phyloP scores from a whole-genome alignment of 1,140 invertebrate genomes.

The Drosophila pandora region DNA sequence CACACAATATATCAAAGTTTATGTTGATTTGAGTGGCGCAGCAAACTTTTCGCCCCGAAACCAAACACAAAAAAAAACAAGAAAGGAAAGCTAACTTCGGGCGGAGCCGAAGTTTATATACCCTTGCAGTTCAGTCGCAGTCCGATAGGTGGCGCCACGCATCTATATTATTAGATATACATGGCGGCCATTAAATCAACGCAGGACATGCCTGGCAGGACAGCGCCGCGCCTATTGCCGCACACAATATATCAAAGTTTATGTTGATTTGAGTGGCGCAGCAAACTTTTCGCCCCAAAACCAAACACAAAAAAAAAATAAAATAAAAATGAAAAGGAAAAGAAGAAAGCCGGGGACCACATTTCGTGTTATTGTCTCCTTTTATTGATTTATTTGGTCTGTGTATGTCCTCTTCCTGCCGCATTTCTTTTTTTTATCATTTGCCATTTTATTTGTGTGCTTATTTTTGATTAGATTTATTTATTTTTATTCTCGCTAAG shows the following conservation, averaged over 20 bases:
- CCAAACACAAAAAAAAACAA: constrained; percentile 5
- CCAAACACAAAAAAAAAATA: constrained; percentile 14
- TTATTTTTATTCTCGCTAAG: constrained; percentile 79
- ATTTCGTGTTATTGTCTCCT: constrained; percentile 47
- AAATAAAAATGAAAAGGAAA: constrained; percentile 8
- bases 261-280: constrained; percentile 80
- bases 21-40: constrained; percentile 80
- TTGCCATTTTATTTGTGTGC: constrained; percentile 78
- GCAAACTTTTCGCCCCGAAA: constrained; percentile 38
- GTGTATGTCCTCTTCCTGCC: constrained; percentile 19
- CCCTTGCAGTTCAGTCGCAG: too few species aligned
- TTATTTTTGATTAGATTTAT: constrained; percentile 83
- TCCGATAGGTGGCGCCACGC: too few species aligned
- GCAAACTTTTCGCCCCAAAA: constrained; percentile 38
- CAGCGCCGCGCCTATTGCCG: constrained; percentile 65
- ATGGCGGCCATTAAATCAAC: constrained; percentile 69
- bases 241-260: constrained; percentile 82
- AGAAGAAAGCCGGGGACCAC: constrained; percentile 11
- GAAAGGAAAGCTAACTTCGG: too few species aligned
- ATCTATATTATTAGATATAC: too few species aligned
- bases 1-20: constrained; percentile 82
- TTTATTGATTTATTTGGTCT: constrained; percentile 57
- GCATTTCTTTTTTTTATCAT: constrained; percentile 49
- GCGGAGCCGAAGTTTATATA: too few species aligned
- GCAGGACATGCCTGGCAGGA: constrained; percentile 70